Conservation (phyloP, 2,888 invertebrate genomes). For the Napeogenes inachia region DNA sequence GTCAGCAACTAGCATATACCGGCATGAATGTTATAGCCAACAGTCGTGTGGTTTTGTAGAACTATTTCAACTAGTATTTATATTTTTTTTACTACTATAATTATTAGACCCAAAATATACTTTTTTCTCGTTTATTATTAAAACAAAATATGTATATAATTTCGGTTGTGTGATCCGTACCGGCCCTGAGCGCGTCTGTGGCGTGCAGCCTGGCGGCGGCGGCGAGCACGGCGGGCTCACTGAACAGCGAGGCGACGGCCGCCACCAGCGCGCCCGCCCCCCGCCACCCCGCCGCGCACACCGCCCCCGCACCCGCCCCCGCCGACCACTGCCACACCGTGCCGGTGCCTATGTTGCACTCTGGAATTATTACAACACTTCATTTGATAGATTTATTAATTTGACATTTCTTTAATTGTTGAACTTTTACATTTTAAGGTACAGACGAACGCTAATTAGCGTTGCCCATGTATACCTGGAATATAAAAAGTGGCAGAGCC, state of each 20-base stretch:
- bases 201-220: slow-evolving; percentile 33
- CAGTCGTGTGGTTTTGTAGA: too few relatives aligned
- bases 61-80: too few relatives aligned
- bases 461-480: too few relatives aligned
- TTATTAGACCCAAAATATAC: too few relatives aligned
- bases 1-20: too few relatives aligned
- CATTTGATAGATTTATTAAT: neutral
- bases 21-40: too few relatives aligned
- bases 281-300: slow-evolving; percentile 57
- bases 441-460: too few relatives aligned
- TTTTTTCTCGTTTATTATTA: too few relatives aligned
- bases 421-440: too few relatives aligned
- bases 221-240: slow-evolving; percentile 37
- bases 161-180: slow-evolving; percentile 15
- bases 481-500: too few relatives aligned
- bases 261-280: slow-evolving; percentile 49
- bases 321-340: slow-evolving; percentile 54
- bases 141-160: too few relatives aligned
- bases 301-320: slow-evolving; percentile 37
- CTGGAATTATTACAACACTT: slow-evolving; percentile 33
- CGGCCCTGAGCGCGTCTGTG: slow-evolving; percentile 32
- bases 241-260: slow-evolving; percentile 39
- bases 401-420: neutral
- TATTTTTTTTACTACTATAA: too few relatives aligned
- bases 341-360: slow-evolving; percentile 50